Conservation (phyloP, 64 coral and sea anemone genomes). For the Cladopsammia gracilis region DNA sequence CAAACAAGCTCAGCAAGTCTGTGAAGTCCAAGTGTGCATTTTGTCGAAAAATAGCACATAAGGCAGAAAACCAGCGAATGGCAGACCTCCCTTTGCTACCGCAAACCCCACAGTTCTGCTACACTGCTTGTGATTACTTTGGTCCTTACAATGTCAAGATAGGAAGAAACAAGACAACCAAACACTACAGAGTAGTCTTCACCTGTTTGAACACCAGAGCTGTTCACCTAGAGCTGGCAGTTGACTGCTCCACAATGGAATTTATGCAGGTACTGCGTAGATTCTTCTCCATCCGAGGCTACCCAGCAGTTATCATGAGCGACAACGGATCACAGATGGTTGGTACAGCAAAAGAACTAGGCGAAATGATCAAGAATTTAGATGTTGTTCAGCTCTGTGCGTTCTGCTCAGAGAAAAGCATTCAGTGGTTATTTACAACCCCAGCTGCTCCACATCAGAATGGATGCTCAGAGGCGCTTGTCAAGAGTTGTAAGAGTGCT, state of each 20-base stretch:
- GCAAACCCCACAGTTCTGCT: too few relatives aligned
- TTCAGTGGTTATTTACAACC: slow-evolving; percentile 42
- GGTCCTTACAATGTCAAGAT: slow-evolving; percentile 6
- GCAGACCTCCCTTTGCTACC: too few relatives aligned
- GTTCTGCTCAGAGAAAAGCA: slow-evolving; percentile 46
- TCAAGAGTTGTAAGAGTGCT: slow-evolving; percentile 37
- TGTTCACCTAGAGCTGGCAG: slow-evolving; percentile 37
- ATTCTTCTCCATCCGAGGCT: slow-evolving; percentile 55
- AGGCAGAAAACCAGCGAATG: too few relatives aligned
- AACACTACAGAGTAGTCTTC: too few relatives aligned
- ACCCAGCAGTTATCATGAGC: slow-evolving; percentile 35
- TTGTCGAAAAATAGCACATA: too few relatives aligned
- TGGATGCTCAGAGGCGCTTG: too few relatives aligned
- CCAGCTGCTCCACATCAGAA: slow-evolving; percentile 43
- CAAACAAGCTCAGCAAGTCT: too few relatives aligned
- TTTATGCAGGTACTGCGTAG: slow-evolving; percentile 52
- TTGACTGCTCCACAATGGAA: slow-evolving; percentile 42
- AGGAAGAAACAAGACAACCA: too few relatives aligned
- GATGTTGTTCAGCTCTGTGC: neutral
- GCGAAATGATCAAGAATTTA: slow-evolving; percentile 22
- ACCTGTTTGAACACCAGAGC: neutral
- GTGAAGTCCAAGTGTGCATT: too few relatives aligned
- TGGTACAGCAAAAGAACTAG: slow-evolving; percentile 6
- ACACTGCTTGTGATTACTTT: slow-evolving; percentile 23
- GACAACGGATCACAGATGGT: slow-evolving; percentile 59